Conservation (phyloP, 1,140 invertebrate genomes). For the Heliconius congener region DNA sequence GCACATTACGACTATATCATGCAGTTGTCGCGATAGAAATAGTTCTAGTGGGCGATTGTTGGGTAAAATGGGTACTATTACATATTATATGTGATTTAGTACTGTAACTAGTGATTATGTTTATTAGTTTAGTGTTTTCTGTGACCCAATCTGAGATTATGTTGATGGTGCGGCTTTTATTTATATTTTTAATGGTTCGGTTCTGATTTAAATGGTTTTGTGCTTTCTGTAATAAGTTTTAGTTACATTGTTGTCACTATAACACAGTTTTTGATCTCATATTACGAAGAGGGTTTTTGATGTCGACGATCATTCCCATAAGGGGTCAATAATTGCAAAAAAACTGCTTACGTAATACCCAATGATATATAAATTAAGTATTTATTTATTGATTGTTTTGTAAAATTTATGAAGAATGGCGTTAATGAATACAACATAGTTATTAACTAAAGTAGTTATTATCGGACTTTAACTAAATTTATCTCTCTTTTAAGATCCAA, state of each 20-base stretch:
- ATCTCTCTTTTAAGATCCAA: no score
- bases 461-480: no score
- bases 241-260: neutral
- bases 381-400: no score
- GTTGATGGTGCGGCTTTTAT: neutral
- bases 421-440: no score
- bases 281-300: no score
- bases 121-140: neutral
- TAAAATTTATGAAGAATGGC: no score
- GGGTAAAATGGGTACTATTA: constrained; percentile 30
- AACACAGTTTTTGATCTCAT: no score
- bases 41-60: constrained; percentile 37
- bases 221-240: neutral
- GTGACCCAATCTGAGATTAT: constrained; percentile 2
- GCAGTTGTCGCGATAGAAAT: constrained; percentile 38
- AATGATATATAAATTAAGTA: no score
- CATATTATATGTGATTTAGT: constrained; percentile 43
- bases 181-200: neutral
- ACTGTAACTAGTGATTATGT: neutral
- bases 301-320: no score
- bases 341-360: no score
- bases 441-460: no score
- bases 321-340: no score
- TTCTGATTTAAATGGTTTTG: neutral
- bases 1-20: constrained; percentile 34